A percentile compares a stretch with the other conserved stretches of the same genome.
Conservation (phyloP, 2,797 vertebrate species). For the Trachops cirrhosus region DNA sequence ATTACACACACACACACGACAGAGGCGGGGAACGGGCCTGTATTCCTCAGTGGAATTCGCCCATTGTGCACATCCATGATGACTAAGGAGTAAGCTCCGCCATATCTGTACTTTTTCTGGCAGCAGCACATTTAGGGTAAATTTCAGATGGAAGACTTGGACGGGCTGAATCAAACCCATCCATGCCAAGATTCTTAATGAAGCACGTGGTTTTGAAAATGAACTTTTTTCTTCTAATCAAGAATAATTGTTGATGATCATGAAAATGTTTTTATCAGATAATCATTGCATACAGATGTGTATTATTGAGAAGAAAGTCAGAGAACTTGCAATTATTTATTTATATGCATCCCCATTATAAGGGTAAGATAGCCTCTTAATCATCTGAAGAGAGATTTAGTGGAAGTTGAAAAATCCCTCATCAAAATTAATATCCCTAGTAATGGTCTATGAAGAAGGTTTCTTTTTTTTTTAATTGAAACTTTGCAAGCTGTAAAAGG, state of each 20-base stretch:
- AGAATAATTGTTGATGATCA: constrained; percentile 49
- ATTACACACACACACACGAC: neutral
- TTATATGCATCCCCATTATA: constrained; percentile 22
- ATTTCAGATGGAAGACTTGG: neutral
- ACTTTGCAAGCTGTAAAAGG: constrained; percentile 46
- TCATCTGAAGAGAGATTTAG: constrained; percentile 63
- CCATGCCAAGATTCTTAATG: constrained; percentile 27
- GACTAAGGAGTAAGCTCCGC: neutral
- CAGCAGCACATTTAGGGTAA: neutral
- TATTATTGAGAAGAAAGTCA: constrained; percentile 55
- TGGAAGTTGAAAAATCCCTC: constrained; percentile 56
- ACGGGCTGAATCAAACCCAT: neutral
- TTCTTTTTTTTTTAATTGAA: neutral
- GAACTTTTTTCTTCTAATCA: constrained; percentile 52
- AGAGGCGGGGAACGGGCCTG: neutral
- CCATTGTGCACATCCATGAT: neutral
- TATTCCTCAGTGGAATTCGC: neutral
- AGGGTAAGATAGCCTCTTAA: constrained; percentile 45
- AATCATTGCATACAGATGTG: constrained; percentile 44
- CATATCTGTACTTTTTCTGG: neutral
- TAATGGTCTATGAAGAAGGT: constrained; percentile 45
- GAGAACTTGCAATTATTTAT: constrained; percentile 59
- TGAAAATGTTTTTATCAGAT: constrained; percentile 47
- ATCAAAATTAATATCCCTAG: constrained; percentile 65
- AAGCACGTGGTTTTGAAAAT: constrained; percentile 28